Evolutionary conservation across 2,797 vertebrate species (phyloP), one percentile per base, ranked within the genome.

Genomic region (Otolemur crassicaudatus): DNA sequence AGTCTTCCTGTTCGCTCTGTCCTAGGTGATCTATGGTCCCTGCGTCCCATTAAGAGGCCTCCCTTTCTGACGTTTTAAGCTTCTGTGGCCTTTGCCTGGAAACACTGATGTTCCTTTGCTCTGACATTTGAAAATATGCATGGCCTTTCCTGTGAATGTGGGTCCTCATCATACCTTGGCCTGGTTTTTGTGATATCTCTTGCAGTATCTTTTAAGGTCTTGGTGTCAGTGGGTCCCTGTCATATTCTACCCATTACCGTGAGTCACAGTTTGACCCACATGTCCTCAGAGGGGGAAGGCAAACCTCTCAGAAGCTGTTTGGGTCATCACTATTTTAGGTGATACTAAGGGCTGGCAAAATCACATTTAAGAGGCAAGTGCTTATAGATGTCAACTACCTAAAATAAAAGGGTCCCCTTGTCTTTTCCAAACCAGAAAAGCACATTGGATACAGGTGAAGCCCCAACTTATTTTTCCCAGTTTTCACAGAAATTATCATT

Each of bases 51-150:
- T 88, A 91, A 61, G 69, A 83, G 60, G 43, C 5, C 37, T 14
- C 34, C 37, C 75, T 80, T 29, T 61, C 34, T 92, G 63, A 61
- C 34, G 73, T 79, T 79, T 79, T 63, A 75, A 37, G 29, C 27
- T 34, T 17, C 49, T 69, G 17, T 76, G 69, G 49, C 27, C 43
- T 97, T 69, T 94, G 46, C 60, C 60, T 72, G 10, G 34, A 70
- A 94, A 37, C 43, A 76, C 34, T 19, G n/a, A 69, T 65, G 31
- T 69, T 95, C 23, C 37, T 94, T 95, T 86, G 46, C 17, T 93
- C 76, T 95, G 77, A 91, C 49, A 69, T 89, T 92, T 95, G 22
- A 84, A 92, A 61, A 85, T 40, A 67, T 20, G 29, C 80, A 11
- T 58, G 84, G 27, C 69, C 40, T 58, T 87, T 88, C 72, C 69